phyloP scores from a whole-genome alignment of 2,113 vertebrate species.

The Megaceryle torquata region DNA sequence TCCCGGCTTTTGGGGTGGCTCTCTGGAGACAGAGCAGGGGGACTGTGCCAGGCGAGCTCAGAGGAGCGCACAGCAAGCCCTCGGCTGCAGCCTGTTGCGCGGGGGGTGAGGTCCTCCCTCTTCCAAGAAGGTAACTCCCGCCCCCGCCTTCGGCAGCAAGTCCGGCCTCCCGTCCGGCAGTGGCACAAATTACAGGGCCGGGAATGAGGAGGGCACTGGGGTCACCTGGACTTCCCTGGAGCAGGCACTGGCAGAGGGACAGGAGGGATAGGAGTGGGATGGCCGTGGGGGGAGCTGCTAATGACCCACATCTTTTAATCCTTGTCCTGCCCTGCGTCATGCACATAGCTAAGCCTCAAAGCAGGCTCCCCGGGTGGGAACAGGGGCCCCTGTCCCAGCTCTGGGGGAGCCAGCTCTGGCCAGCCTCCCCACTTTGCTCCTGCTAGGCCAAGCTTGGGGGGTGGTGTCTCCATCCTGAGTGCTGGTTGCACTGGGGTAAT shows the following conservation, averaged over 20 bases:
- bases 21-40: not conserved
- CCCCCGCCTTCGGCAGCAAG: not conserved
- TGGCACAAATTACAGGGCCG: not conserved
- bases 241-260: not conserved
- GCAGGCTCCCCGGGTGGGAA: not conserved
- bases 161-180: not conserved
- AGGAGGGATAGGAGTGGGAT: not conserved
- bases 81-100: not conserved
- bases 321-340: not conserved
- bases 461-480: not conserved
- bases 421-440: not conserved
- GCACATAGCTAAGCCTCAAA: not conserved
- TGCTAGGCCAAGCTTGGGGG: not conserved
- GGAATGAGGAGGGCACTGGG: not conserved
- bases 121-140: not conserved
- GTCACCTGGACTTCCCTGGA: not conserved
- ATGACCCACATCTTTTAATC: constrained; percentile 58
- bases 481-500: accelerated
- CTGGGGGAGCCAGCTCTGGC: not conserved
- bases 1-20: not conserved
- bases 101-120: not conserved
- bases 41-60: not conserved
- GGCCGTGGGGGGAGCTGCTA: not conserved
- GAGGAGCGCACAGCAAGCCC: not conserved
- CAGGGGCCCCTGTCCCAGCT: not conserved